phyloP scores from a whole-genome alignment of 2,888 invertebrate species.

The Pelosia muscerda region DNA sequence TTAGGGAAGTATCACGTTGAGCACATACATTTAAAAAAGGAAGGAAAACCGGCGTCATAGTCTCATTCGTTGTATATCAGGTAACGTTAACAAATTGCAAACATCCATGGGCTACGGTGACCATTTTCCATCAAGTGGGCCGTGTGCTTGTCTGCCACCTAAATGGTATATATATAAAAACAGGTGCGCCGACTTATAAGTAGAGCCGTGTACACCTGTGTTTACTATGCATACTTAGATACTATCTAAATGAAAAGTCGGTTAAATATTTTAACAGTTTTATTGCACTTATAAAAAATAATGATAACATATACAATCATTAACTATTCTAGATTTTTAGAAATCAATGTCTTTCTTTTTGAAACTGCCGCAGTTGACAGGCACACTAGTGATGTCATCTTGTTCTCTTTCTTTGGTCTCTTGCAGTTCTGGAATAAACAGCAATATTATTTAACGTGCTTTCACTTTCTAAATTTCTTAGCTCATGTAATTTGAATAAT shows the following conservation, averaged over 20 bases:
- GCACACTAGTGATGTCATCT: slow-evolving; percentile 84
- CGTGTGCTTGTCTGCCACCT: no score
- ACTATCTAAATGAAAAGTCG: slow-evolving; percentile 24
- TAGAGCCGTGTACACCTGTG: no score
- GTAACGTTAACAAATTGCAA: no score
- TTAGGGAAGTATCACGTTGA: not conserved
- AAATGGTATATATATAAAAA: no score
- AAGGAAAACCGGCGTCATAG: no score
- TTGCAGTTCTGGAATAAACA: slow-evolving; percentile 86
- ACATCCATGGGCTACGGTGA: no score
- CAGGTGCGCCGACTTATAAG: no score
- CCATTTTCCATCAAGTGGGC: no score
- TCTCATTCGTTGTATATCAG: no score
- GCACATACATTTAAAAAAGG: not conserved
- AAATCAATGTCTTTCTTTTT: slow-evolving; percentile 89
- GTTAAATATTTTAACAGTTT: slow-evolving; percentile 22
- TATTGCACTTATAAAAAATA: slow-evolving; percentile 37
- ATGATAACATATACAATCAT: not conserved
- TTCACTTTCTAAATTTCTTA: slow-evolving; percentile 12
- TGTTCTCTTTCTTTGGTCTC: slow-evolving; percentile 89
- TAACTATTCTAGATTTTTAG: slow-evolving; percentile 62
- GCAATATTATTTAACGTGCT: slow-evolving; percentile 7
- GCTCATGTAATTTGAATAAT: slow-evolving; percentile 5
- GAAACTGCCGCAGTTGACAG: slow-evolving; percentile 87
- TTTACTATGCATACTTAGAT: no score